Conservation (phyloP, 2,797 vertebrate species). For the Spinus pinus region DNA sequence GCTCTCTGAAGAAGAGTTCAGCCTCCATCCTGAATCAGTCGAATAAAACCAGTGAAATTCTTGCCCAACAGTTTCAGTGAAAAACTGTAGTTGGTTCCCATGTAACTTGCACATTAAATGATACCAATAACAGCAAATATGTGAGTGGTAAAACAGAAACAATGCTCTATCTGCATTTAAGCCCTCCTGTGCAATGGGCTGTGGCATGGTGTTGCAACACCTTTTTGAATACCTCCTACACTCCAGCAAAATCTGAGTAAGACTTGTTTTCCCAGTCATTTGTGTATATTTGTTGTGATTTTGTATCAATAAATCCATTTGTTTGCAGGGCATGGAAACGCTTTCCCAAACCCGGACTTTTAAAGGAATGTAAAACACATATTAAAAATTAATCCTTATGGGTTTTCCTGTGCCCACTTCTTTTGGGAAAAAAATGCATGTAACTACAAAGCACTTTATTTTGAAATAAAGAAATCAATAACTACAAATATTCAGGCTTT, state of each 20-base stretch:
- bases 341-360: background rate
- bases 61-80: background rate
- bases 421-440: rapidly evolving
- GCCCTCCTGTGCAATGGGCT: background rate
- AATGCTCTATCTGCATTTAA: background rate
- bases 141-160: background rate
- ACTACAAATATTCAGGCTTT: background rate
- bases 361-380: background rate
- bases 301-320: background rate
- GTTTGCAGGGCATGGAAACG: background rate
- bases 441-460: background rate
- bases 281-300: background rate
- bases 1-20: background rate
- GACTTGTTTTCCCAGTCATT: background rate
- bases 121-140: background rate
- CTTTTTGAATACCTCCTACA: background rate
- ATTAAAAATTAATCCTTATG: background rate
- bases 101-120: background rate
- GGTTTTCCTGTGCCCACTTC: background rate
- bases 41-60: background rate
- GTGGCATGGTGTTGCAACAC: background rate
- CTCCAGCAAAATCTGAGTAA: background rate
- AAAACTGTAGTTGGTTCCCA: background rate
- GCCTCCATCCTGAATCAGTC: background rate
- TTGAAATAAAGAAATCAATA: background rate